Evolutionary conservation across 53 echinoderm and acorn worm species (phyloP).

Genomic region (Holothuria scabra): DNA sequence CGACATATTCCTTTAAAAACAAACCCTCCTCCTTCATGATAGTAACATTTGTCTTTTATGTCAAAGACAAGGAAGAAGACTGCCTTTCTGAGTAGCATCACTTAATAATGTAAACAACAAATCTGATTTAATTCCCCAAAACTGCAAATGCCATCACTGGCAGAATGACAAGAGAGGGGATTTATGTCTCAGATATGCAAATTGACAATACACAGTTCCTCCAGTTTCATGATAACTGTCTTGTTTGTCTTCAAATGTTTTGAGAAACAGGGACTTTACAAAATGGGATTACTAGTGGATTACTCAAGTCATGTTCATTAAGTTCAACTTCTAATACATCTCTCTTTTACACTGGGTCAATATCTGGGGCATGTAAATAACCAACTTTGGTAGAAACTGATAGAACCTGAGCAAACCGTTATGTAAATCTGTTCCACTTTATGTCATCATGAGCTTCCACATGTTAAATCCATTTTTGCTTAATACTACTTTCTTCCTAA

Average conservation of each 20-base stretch:
- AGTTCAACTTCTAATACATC: neutral
- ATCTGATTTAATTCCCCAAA: no score
- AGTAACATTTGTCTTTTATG: no score
- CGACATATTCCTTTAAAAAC: no score
- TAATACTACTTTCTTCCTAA: conserved; percentile 20
- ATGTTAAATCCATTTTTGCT: conserved; percentile 38
- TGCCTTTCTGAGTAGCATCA: no score
- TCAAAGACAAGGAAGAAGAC: no score
- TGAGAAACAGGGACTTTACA: neutral
- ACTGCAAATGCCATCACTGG: neutral
- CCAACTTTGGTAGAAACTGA: neutral
- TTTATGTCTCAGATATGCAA: conserved; percentile 36
- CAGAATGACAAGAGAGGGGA: neutral
- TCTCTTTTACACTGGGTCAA: no score
- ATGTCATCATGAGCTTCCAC: neutral
- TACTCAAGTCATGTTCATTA: neutral
- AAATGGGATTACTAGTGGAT: neutral
- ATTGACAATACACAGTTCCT: conserved; percentile 24
- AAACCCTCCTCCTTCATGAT: no score
- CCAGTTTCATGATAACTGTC: neutral
- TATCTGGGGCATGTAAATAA: no score
- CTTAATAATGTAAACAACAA: no score
- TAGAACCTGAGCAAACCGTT: neutral
- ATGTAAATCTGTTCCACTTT: conserved; percentile 29
- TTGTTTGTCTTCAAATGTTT: conserved; percentile 5